phyloP scores from a whole-genome alignment of 2,797 vertebrate genomes.

The Tragopan temminckii region DNA sequence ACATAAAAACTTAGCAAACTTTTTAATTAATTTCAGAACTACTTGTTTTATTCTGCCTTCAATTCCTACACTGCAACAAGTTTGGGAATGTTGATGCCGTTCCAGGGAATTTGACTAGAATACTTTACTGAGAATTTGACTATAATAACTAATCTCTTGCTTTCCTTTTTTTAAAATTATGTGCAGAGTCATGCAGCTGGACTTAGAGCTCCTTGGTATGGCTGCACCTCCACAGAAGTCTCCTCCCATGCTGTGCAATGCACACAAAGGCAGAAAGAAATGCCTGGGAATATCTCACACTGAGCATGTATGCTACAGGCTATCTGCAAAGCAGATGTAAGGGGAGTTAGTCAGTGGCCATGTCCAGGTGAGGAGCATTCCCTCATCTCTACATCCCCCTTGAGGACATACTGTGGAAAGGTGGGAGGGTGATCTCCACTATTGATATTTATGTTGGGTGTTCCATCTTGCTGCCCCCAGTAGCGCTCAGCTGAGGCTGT shows the following conservation, averaged over 20 bases:
- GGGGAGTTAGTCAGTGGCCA: not conserved
- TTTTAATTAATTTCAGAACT: not conserved
- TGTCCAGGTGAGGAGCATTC: not conserved
- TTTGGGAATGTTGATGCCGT: not conserved
- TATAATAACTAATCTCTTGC: not conserved
- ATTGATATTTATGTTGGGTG: accelerated
- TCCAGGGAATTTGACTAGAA: not conserved
- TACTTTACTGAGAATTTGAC: not conserved
- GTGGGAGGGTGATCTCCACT: not conserved
- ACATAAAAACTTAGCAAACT: not conserved
- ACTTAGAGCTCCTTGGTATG: not conserved
- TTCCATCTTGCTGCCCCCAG: not conserved
- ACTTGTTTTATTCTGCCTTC: not conserved
- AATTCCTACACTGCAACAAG: not conserved
- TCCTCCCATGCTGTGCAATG: not conserved
- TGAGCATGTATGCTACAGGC: not conserved
- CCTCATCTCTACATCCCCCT: not conserved
- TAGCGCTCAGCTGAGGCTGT: not conserved
- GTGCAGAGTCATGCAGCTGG: not conserved
- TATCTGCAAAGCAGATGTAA: not conserved
- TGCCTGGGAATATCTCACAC: not conserved
- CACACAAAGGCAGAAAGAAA: not conserved
- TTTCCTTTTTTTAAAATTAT: not conserved
- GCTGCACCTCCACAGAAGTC: not conserved
- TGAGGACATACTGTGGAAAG: accelerated